phyloP scores from a whole-genome alignment of 2,888 invertebrate genomes.

The Melanostoma mellinum region DNA sequence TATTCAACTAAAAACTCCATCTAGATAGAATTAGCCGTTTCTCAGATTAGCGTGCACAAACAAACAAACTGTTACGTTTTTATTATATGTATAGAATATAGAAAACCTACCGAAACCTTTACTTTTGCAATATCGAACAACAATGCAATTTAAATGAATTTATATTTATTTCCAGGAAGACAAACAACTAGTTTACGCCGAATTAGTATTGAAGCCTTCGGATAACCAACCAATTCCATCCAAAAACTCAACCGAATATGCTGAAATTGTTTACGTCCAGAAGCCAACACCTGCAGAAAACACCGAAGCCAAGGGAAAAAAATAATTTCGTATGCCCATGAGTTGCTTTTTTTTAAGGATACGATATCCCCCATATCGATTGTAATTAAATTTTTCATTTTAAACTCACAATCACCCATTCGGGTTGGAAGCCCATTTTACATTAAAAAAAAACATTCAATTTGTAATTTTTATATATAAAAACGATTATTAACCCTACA shows the following conservation, averaged over 20 bases:
- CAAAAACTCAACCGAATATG: slow-evolving; percentile 88
- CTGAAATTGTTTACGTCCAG: slow-evolving; percentile 89
- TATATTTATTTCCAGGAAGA: slow-evolving; percentile 81
- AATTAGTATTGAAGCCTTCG: slow-evolving; percentile 85
- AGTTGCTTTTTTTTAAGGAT: neutral
- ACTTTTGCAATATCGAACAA: slow-evolving; percentile 3
- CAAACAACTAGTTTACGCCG: slow-evolving; percentile 88
- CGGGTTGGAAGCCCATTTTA: neutral
- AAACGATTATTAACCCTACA: no score
- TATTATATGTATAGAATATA: no score
- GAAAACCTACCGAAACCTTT: no score
- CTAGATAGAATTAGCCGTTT: no score
- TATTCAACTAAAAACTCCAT: no score
- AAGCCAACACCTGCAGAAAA: slow-evolving; percentile 74
- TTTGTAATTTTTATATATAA: slow-evolving; percentile 49
- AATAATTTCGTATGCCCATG: slow-evolving; percentile 23
- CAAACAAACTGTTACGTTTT: no score
- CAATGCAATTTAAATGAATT: slow-evolving; percentile 2
- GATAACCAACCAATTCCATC: slow-evolving; percentile 76
- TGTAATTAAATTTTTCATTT: slow-evolving; percentile 53
- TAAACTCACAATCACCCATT: neutral
- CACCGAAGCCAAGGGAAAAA: slow-evolving; percentile 51
- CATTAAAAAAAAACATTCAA: slow-evolving; percentile 4
- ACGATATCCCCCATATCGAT: slow-evolving; percentile 31
- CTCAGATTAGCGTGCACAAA: no score